A percentile compares a stretch with the other conserved stretches of the same genome.
These are phyloP conservation scores for Onychostruthus taczanowskii DNA, from an alignment of 2,113 vertebrate genomes.

Conservation along the genomic window DNA sequence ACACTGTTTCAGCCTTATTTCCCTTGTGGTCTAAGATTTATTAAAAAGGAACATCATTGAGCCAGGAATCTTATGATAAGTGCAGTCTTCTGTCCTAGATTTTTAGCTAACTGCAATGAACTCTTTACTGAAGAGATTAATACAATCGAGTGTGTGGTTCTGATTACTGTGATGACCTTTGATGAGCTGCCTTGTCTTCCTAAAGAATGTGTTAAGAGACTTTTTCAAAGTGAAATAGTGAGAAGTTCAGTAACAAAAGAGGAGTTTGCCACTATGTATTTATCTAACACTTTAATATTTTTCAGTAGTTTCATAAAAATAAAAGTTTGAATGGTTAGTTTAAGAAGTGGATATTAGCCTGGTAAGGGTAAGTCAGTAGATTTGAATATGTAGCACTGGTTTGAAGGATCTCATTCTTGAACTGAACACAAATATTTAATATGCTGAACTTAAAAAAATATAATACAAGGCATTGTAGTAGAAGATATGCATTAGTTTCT, in stretches of 20 bases:
- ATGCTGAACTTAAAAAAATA: not conserved
- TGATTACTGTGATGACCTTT: slow-evolving; percentile 17
- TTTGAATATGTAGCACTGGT: not conserved
- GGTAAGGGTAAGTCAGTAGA: not conserved
- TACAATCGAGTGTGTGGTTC: not conserved
- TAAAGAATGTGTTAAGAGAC: not conserved
- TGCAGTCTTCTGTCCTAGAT: slow-evolving; percentile 3
- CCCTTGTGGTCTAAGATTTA: slow-evolving; percentile 35
- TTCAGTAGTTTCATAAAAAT: not conserved
- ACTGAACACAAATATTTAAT: not conserved
- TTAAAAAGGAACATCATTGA: slow-evolving; percentile 17
- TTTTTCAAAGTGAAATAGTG: not conserved
- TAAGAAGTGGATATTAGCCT: not conserved
- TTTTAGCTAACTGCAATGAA: not conserved
- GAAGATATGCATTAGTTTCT: not conserved
- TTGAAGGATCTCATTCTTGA: not conserved
- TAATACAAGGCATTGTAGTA: not conserved
- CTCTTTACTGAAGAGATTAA: slow-evolving; percentile 14
- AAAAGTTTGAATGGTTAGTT: not conserved
- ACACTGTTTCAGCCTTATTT: slow-evolving; percentile 4
- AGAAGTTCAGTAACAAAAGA: not conserved
- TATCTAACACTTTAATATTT: not conserved
- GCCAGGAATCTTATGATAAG: not conserved
- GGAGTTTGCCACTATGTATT: not conserved
- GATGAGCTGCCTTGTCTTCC: slow-evolving; percentile 3